Evolutionary conservation across 1,140 invertebrate species (phyloP), one percentile per base, ranked within the genome.

Genomic region (Penaeus japonicus): DNA sequence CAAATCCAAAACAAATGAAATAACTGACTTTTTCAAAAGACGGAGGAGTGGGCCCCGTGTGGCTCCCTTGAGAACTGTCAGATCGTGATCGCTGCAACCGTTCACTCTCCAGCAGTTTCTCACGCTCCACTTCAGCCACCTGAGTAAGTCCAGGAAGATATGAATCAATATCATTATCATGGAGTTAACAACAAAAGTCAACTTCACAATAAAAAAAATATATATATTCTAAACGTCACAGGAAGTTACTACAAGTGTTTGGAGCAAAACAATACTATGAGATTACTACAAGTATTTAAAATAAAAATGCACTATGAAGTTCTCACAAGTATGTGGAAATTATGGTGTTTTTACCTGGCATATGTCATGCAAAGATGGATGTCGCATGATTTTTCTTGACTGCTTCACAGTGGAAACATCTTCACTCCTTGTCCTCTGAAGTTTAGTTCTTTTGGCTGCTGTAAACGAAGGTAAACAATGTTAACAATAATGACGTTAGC

Each of bases 381-480:
- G 80, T 15, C 87, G 79, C 10, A 53, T 84, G 30, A 88, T n/a
- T 39, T 78, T 77, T 15, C 54, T 24, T n/a, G 78, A 27, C 27
- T 77, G 59, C 24, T 70, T 65, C 20, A 24, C 39, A 20, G 32
- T 59, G 27, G 24, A 39, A 80, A 62, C 73, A 65, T 88, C 87
- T 30, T 88, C 87, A 84, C 87, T 88, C 32, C 80, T 80, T n/a
- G 87, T 88, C 54, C 87, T 88, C 81, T 88, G 87, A 59, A 88
- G 80, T 30, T 27, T 75, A 54, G 80, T 24, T 18, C 87, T 35
- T 32, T 88, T 88, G 22, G 87, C 62, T 47, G 70, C 80, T 88
- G n/a, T 1, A 35, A 1, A 12, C 47, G 24, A 22, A 47, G 30
- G 70, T 5, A 84, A 24, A 54, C 30, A 35, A 22, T 18, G 15